Base-by-base conservation (phyloP, 2,113 vertebrate genomes). In the Oceanites oceanicus region DNA sequence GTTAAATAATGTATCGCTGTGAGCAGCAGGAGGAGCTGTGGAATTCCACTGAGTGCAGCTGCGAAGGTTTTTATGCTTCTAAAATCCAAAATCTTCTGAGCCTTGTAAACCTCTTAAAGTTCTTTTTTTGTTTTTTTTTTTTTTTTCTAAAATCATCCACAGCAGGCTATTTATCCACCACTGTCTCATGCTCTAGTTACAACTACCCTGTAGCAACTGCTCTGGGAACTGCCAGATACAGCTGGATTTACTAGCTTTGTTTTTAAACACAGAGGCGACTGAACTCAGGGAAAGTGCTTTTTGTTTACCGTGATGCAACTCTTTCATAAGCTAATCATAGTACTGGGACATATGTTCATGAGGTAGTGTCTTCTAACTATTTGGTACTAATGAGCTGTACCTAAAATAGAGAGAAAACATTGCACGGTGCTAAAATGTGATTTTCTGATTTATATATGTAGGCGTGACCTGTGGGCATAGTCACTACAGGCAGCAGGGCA, bases 1-100 rank as follows among this genome's bases (percentile, higher is more conserved):
- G 71, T 76, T 96, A 93, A 96, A 93, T 95, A 92, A 94, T 83
- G 67, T 80, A 95, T 66, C 8, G 6, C 67, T 88, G 85, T 71
- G 85, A 96, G 85, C 90, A 92, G 82, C 85, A 93, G 93, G 90
- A 90, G 92, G 93, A 93, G 85, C 92, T 94, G 85, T 80, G 92
- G 93, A 92, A 94, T 95, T 94, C 93, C 74, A 86, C 53, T 65
- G 77, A 82, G 67, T 62, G 61, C 42, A 55, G 36, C 87, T 62
- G 53, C 71, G 71, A 92, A 73, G 74, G 68, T 73, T 92, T 76
- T 91, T 67, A n/a, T 66, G 38, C 59, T 95, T 86, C 78, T 92
- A 80, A 96, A 95, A 73, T 73, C 53, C 38, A 26, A 86, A 61
- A 86, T 7, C 34, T 75, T 84, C 52, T 65, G 30, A 90, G 66